Conservation (phyloP, 1,140 invertebrate species). For the Tribolium madens region DNA sequence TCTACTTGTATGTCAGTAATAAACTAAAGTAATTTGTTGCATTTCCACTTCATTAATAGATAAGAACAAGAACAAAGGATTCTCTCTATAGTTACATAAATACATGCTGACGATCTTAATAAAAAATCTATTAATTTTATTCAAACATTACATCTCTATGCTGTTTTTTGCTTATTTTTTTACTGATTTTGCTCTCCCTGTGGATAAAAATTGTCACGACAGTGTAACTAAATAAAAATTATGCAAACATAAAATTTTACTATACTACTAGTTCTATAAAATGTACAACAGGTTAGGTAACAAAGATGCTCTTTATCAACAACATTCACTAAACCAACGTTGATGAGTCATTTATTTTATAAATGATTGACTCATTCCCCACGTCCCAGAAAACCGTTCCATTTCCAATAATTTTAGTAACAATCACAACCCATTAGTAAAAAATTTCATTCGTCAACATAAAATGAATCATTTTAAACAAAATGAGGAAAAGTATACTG, state of each 20-base stretch:
- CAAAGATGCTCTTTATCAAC: conserved; percentile 6
- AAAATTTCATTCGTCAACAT: background rate
- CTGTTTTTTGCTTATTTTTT: background rate
- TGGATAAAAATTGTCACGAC: too few species aligned
- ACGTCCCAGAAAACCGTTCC: conserved; percentile 4
- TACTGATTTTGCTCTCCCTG: too few species aligned
- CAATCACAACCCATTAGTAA: background rate
- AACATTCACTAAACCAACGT: background rate
- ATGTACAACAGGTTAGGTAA: background rate
- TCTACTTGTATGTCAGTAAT: background rate
- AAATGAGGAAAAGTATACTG: background rate
- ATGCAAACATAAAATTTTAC: too few species aligned
- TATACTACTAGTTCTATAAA: too few species aligned
- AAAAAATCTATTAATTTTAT: background rate
- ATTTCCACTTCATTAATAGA: background rate
- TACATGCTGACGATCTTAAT: background rate
- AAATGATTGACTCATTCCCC: background rate
- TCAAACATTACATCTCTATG: background rate
- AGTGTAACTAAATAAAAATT: too few species aligned
- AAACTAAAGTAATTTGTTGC: background rate
- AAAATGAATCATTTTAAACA: conserved; percentile 4
- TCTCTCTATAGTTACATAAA: background rate
- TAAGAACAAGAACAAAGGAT: background rate
- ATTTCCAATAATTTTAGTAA: conserved; percentile 18
- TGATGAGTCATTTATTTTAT: background rate